These are phyloP conservation scores for Drosophila baimaii DNA, from an alignment of 1,140 invertebrate species.

Conservation along the genomic window DNA sequence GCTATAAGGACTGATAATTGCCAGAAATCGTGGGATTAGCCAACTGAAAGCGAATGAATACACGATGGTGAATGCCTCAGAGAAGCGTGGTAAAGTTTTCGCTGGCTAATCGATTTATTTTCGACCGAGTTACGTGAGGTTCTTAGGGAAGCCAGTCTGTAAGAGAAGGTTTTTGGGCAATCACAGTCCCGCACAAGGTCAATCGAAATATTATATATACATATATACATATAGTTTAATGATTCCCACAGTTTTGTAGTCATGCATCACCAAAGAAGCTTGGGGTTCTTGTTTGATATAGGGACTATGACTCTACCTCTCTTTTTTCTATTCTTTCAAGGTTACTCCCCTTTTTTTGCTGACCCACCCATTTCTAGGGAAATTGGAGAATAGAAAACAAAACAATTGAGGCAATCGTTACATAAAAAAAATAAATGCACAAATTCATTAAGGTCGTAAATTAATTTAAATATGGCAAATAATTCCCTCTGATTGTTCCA, in stretches of 20 bases:
- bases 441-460: constrained; percentile 62
- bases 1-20: constrained; percentile 50
- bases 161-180: constrained; percentile 6
- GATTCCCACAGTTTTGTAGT: neutral
- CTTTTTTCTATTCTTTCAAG: neutral
- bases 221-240: neutral
- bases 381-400: constrained; percentile 52
- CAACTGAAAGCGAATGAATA: constrained; percentile 33
- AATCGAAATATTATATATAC: neutral
- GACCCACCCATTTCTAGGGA: constrained; percentile 28
- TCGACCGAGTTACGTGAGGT: constrained; percentile 33
- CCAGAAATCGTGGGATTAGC: constrained; percentile 32
- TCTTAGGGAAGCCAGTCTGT: constrained; percentile 2
- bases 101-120: constrained; percentile 27
- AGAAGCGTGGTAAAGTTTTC: constrained; percentile 43
- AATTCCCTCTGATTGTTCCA: constrained; percentile 45
- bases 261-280: neutral
- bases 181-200: constrained; percentile 17
- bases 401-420: constrained; percentile 59
- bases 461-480: constrained; percentile 64
- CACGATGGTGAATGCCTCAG: neutral
- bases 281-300: neutral
- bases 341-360: neutral
- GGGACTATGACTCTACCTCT: neutral
- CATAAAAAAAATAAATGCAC: constrained; percentile 15